Evolutionary conservation across 2,888 invertebrate genomes (phyloP), one percentile per base, ranked within the genome.

Genomic region (Coremacera marginata): DNA sequence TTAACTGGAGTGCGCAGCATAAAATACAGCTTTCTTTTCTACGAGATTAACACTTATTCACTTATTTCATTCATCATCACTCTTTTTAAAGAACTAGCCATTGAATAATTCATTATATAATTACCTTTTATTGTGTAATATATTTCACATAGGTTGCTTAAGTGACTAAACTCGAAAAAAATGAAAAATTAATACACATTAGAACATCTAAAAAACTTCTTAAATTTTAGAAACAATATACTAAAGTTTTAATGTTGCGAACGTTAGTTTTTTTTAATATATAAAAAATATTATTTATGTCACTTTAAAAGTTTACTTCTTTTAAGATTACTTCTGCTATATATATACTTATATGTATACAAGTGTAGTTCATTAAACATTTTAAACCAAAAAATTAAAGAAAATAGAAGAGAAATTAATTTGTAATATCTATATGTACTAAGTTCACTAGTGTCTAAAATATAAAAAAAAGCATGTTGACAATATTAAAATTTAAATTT

Each of bases 71-170:
- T 55, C 44, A 11, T 55, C 19, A 19, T n/a, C n/a, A n/a, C n/a
- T 2, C 1, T 55, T 55, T 55, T 55, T 22, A 19, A 55, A 19
- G 55, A 55, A 55, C 22, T 19, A n/a, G 19, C 9, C 11, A 19
- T 55, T 22, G 9, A 70, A 25, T 27, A 14, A 60, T 14, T 71
- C 19, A 25, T 22, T 73, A 60, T 44, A 63, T 55, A 67, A 65
- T 75, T 68, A 73, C 75, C 73, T 72, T 67, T 34, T 77, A 75
- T 62, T 68, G 67, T 74, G 44, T 57, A 51, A 74, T 71, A 62
- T 68, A 76, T 72, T 77, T 77, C 77, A 76, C 76, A 79, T 57
- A 51, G 74, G 68, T 79, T 57, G 7, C 78, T 79, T 79, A 79
- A 25, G 11, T 22, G 52, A 49, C 77, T 77, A 78, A 63, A 65